Conservation (phyloP, 1,140 invertebrate species). For the Andricus grossulariae region DNA sequence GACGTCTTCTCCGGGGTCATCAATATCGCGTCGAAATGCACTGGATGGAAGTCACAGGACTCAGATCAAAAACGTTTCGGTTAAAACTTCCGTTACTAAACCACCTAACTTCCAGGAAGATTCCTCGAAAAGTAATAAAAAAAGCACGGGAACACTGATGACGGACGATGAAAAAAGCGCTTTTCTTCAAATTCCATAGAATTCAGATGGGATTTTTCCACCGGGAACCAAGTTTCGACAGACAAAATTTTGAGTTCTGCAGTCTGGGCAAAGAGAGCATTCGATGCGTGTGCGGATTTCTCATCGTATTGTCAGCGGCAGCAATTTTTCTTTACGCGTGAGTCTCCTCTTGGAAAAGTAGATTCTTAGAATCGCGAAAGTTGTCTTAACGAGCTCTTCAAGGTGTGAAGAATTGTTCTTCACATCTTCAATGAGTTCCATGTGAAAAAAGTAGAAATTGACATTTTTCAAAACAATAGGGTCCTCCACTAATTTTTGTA, state of each 20-base stretch:
- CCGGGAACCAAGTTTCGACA: neutral
- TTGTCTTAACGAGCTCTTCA: neutral
- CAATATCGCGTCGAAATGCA: neutral
- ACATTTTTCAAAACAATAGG: too few species aligned
- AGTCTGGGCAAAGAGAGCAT: neutral
- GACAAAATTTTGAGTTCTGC: neutral
- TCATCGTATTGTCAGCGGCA: neutral
- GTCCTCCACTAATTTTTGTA: too few species aligned
- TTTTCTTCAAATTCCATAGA: neutral
- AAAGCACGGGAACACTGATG: slow-evolving; percentile 18
- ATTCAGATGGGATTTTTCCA: slow-evolving; percentile 17
- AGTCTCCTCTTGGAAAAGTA: neutral
- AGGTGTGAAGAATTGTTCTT: neutral
- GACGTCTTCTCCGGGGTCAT: neutral
- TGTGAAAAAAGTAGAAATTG: too few species aligned
- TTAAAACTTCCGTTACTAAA: neutral
- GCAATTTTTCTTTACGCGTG: slow-evolving; percentile 1
- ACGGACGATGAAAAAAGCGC: slow-evolving; percentile 7
- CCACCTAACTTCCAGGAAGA: neutral
- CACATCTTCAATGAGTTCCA: neutral
- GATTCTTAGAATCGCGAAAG: neutral
- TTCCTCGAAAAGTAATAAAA: slow-evolving; percentile 14
- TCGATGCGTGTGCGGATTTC: neutral
- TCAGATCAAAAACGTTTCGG: neutral
- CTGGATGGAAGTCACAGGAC: neutral